Evolutionary conservation across 2,888 invertebrate genomes (phyloP), one percentile per base, ranked within the genome.

Genomic region (Cephus rjabovi): DNA sequence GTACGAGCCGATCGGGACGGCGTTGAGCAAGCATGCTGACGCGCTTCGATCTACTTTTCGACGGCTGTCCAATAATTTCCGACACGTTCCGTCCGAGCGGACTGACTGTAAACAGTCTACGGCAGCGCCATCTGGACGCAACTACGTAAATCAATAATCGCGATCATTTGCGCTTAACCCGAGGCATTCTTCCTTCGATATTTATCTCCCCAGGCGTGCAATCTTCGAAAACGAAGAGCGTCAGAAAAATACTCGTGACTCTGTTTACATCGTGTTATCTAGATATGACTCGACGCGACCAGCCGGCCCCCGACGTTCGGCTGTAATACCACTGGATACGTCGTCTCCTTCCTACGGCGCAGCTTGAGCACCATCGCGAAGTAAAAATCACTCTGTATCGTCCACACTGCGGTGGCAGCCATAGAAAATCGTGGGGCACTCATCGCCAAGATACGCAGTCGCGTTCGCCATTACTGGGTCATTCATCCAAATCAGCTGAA

Each of bases 191-290:
- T 56, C 9, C 23, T 56, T 56, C 23, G 0, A 9, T 0, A 15
- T 9, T 23, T 56, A 9, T 9, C 23, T 56, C 9, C 23, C 56
- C 23, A 6, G 6, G 1, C 23, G 23, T 23, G 2, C 9, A 9
- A 56, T 23, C 23, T 56, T 56, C 23, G 40, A 23, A 56, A 56
- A 56, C 23, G 2, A 40, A 15, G 15, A 40, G 12, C 15, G 15
- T 12, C 56, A 56, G 6, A 6, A 23, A 56, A 23, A 56, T 56
- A 23, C 56, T 23, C 56, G 56, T 56, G 56, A 74, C 74, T 56
- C 69, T 74, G 35, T 77, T 77, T 77, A 77, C 68, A 35, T 56
- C 15, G 69, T 34, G 74, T 77, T 77, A 77, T 77, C 77, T 68
- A 69, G n/a, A 68, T 74, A 73, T 77, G 69, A 23, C 74, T 31